These are phyloP conservation scores for Tenrec ecaudatus DNA, from an alignment of 2,113 vertebrate species.

Conservation along the genomic window DNA sequence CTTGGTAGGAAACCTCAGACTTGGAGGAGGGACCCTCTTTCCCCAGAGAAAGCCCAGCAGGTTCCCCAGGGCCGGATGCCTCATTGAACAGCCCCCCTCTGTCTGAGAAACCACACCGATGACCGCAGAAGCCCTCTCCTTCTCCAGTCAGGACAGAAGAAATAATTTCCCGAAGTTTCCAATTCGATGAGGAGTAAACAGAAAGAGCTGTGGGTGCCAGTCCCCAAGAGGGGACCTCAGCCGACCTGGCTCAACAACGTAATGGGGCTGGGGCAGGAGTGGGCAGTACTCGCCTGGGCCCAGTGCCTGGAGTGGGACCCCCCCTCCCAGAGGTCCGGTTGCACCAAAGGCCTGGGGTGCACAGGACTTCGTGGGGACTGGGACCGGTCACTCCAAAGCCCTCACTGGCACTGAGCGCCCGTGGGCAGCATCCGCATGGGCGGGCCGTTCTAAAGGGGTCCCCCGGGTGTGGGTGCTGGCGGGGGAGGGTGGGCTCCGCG, in stretches of 20 bases:
- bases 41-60: neutral
- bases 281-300: neutral
- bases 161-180: neutral
- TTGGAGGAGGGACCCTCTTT: neutral
- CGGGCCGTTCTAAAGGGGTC: constrained; percentile 1
- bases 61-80: neutral
- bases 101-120: neutral
- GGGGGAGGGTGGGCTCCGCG: constrained; percentile 34
- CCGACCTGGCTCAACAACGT: neutral
- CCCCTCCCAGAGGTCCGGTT: neutral
- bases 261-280: neutral
- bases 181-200: neutral
- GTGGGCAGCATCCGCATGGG: neutral
- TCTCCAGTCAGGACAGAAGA: neutral
- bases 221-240: neutral
- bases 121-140: neutral
- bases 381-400: neutral
- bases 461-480: constrained; percentile 24
- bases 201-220: neutral
- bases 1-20: neutral
- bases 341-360: neutral
- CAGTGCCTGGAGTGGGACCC: neutral
- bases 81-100: neutral
- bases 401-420: neutral
- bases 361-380: neutral